Base-by-base conservation (phyloP, 2,113 vertebrate genomes). In the Rhineura floridana region DNA sequence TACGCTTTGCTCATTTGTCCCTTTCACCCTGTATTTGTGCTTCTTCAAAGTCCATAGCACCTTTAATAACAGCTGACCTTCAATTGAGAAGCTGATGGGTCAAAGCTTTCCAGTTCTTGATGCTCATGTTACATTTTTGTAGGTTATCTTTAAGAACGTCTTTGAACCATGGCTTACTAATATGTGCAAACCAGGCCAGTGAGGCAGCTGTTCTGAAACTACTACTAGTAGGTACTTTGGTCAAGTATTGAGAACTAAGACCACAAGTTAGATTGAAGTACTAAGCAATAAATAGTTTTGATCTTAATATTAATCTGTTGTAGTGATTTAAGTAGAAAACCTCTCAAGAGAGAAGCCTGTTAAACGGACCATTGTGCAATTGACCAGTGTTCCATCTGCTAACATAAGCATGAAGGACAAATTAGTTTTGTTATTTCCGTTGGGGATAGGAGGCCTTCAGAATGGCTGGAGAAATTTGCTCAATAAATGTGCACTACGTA, bases 151-250 rank as follows among this genome's bases (percentile, higher is more conserved):
- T n/a, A n/a, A n/a, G n/a, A n/a, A n/a, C n/a, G n/a, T n/a, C n/a
- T n/a, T n/a, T n/a, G n/a, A 59, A 59, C 55, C 55, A 59, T 19
- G 19, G 55, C 19, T 59, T 59, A 59, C 55, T 15, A 59, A 17
- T 59, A 17, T 59, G 55, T 59, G 55, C 55, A 59, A 3, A 59
- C 55, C 55, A 59, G 19, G 42, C 46, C 44, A 77, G 62, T 17
- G 8, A 55, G 17, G 33, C 59, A 65, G 9, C 50, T 93, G 21
- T 44, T 91, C 90, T 87, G 75, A 48, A 46, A 55, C n/a, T 52
- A 25, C 10, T 50, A 2, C 6, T 25, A 72, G 3, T 19, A 3
- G 23, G 15, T 67, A 55, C 1, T 59, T 90, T 36, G 48, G 36
- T 11, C 13, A 10, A 39, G 46, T 5, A 78, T 89, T 48, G n/a